These are phyloP conservation scores for Drosophila neutralis DNA, from an alignment of 2,888 invertebrate species.

Conservation along the genomic window DNA sequence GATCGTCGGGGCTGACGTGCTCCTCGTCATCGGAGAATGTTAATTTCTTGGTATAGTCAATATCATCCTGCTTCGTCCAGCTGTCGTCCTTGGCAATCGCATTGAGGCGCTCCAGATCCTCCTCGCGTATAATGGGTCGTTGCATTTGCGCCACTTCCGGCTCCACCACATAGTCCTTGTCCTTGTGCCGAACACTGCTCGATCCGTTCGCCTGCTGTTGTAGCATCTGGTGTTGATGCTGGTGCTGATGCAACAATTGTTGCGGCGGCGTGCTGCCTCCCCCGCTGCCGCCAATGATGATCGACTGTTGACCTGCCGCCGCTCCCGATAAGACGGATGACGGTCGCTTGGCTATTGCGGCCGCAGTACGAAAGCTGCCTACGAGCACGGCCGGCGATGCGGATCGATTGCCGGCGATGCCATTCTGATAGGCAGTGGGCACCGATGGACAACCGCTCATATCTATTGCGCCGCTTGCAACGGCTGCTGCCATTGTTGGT, in stretches of 20 bases:
- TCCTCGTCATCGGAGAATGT: conserved; percentile 96
- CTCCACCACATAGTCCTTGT: conserved; percentile 83
- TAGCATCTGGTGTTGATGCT: conserved; percentile 32
- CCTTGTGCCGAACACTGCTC: conserved; percentile 61
- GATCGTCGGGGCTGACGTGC: conserved; percentile 81
- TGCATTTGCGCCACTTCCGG: conserved; percentile 89
- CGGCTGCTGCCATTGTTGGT: conserved; percentile 61
- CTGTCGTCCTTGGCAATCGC: conserved; percentile 95
- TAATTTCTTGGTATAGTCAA: conserved; percentile 97
- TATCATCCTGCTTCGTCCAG: conserved; percentile 96
- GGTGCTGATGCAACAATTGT: conserved; percentile 38
- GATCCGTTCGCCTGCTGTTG: conserved; percentile 59
- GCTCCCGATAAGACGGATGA: conserved; percentile 62
- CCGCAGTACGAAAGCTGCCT: conserved; percentile 78
- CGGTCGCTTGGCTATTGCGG: conserved; percentile 82
- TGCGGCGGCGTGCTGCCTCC: conserved; percentile 64
- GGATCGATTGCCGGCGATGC: conserved; percentile 59
- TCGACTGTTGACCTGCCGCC: conserved; percentile 42
- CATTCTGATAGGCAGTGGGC: conserved; percentile 81
- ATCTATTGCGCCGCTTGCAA: conserved; percentile 51
- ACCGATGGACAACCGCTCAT: conserved; percentile 36
- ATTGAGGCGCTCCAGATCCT: conserved; percentile 96
- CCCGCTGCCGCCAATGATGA: conserved; percentile 36
- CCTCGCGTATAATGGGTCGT: conserved; percentile 95
- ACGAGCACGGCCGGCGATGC: conserved; percentile 65